These are phyloP conservation scores for Acanthococcus lagerstroemiae DNA, from an alignment of 2,888 invertebrate species.

Conservation along the genomic window DNA sequence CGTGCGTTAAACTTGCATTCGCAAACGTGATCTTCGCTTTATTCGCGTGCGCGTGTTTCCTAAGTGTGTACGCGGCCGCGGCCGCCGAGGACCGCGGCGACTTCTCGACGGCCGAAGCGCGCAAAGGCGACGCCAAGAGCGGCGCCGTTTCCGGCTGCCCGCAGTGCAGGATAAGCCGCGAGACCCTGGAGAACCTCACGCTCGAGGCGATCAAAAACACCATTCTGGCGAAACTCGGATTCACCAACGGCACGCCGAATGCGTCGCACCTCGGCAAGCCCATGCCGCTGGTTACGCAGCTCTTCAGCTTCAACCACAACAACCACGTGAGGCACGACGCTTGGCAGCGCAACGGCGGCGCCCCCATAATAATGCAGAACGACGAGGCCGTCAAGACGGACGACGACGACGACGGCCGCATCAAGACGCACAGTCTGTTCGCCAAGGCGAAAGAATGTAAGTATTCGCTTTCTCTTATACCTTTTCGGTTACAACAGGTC, in stretches of 20 bases:
- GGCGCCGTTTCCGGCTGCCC: neutral
- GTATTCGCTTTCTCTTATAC: no score
- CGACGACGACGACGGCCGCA: constrained; percentile 57
- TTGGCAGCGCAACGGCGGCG: neutral
- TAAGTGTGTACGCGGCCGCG: neutral
- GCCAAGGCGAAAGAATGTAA: constrained; percentile 50
- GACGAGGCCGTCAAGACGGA: constrained; percentile 39
- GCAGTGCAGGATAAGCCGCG: no score
- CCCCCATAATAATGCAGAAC: neutral
- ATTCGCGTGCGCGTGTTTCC: neutral
- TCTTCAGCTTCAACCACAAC: neutral
- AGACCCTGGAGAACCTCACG: neutral
- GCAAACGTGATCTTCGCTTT: neutral
- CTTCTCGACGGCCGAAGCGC: no score
- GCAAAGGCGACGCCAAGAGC: no score
- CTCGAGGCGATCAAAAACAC: neutral
- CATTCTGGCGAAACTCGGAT: neutral
- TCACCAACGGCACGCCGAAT: neutral
- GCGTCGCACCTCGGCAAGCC: neutral
- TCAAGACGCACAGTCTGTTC: constrained; percentile 56
- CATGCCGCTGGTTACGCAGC: neutral
- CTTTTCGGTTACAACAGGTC: no score
- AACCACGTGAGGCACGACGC: neutral
- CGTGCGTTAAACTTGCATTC: neutral
- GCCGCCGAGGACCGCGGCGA: neutral